Evolutionary conservation across 2,888 invertebrate species (phyloP), one percentile per base, ranked within the genome.

Genomic region (Bombylius major): DNA sequence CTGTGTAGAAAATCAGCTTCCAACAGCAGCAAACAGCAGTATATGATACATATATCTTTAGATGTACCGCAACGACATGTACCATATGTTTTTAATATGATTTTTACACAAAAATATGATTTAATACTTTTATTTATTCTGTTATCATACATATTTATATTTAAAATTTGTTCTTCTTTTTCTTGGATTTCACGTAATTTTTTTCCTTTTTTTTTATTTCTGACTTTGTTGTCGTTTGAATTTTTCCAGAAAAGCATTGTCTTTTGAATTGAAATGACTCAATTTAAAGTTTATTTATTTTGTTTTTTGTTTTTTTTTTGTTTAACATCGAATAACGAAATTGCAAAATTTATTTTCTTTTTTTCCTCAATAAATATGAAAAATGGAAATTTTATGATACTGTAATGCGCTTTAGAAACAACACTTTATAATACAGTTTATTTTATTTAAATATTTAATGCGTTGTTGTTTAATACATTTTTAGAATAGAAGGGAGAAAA

Each of bases 21-120:
- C n/a, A n/a, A n/a, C n/a, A n/a, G 23, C 23, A 23, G 23, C 23
- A 23, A 23, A 23, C 23, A 23, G 23, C 23, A 23, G 23, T 23
- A 23, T 23, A 3, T n/a, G n/a, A n/a, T n/a, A n/a, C n/a, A 3
- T 23, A 23, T 23, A 23, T 23, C 23, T 23, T 23, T 23, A 23
- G 23, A 23, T 23, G 23, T 23, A 23, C 23, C 56, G 56, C 58
- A 59, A 58, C 57, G 57, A 59, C 58, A 59, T 62, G 61, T 59
- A 56, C 59, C 62, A 62, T 60, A 59, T 62, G 62, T 54, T 62
- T 61, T 62, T 62, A 60, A 62, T 62, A 61, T 58, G 61, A 61
- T 61, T 62, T 61, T 61, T 60, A 59, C 62, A 58, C 58, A 59
- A 58, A 62, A 61, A 60, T 62, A 58, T 61, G 60, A 62, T 62